These are phyloP conservation scores for Copsychus sechellarum DNA, from an alignment of 2,113 vertebrate genomes.

Conservation along the genomic window DNA sequence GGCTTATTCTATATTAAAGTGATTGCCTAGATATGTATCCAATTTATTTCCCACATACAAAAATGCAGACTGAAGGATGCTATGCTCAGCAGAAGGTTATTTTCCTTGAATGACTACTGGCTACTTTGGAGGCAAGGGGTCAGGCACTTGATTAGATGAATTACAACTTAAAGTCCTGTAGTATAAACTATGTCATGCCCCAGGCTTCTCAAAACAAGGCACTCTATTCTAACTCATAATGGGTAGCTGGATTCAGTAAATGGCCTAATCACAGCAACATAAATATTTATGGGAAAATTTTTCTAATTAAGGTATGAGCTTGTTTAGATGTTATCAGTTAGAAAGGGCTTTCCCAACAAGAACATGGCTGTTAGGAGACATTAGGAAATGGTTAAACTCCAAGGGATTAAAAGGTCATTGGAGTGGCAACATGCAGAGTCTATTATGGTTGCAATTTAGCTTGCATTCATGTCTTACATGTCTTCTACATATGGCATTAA, in stretches of 20 bases:
- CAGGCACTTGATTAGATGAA: conserved; percentile 80
- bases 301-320: conserved; percentile 80
- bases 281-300: conserved; percentile 85
- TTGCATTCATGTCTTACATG: conserved; percentile 5
- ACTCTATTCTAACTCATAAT: conserved; percentile 80
- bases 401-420: conserved; percentile 78
- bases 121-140: conserved; percentile 74
- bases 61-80: conserved; percentile 65
- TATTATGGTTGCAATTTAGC: conserved; percentile 49
- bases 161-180: conserved; percentile 73
- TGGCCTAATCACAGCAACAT: conserved; percentile 78
- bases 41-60: conserved; percentile 30
- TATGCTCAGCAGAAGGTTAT: conserved; percentile 51
- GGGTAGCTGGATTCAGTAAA: conserved; percentile 80
- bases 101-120: conserved; percentile 60
- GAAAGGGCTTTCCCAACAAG: conserved; percentile 79
- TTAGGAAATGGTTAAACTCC: conserved; percentile 81
- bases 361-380: conserved; percentile 81
- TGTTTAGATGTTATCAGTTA: conserved; percentile 83
- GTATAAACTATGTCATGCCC: conserved; percentile 80
- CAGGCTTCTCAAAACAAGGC: conserved; percentile 79
- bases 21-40: not conserved
- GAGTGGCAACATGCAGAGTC: conserved; percentile 65
- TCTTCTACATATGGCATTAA: not conserved
- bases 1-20: not conserved